Evolutionary conservation across 2,113 vertebrate genomes (phyloP).

Genomic region (Tretioscincus oriximinensis): DNA sequence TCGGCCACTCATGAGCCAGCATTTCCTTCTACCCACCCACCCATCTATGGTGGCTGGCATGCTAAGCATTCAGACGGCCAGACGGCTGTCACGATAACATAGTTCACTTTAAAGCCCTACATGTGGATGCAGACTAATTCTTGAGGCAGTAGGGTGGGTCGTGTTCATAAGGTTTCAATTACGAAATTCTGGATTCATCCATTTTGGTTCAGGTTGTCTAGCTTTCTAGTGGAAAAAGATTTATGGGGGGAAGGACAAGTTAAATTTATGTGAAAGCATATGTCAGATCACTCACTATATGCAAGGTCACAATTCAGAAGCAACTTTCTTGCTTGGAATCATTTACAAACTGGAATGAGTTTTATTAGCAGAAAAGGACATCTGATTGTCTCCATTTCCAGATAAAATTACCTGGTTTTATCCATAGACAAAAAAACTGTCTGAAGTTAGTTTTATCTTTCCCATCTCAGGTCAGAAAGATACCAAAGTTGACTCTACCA

Average conservation of each 20-base stretch:
- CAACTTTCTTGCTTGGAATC: not conserved
- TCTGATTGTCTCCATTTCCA: accelerated
- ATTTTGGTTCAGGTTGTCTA: constrained; percentile 1
- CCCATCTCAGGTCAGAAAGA: not conserved
- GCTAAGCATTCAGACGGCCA: too few species aligned
- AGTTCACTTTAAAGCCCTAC: too few species aligned
- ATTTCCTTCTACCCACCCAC: too few species aligned
- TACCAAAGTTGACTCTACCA: not conserved
- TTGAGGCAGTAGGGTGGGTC: not conserved
- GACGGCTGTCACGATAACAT: too few species aligned
- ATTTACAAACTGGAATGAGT: not conserved
- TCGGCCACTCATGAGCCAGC: too few species aligned
- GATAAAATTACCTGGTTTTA: not conserved
- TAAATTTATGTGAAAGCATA: not conserved
- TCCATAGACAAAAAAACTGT: not conserved
- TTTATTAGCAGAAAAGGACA: not conserved
- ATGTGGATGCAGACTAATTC: too few species aligned
- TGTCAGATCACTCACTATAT: not conserved
- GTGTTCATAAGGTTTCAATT: not conserved
- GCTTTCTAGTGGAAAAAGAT: not conserved
- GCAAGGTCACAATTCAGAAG: not conserved
- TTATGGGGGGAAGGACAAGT: not conserved
- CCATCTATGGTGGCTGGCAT: too few species aligned
- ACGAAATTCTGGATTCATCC: not conserved
- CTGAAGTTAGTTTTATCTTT: not conserved